Conservation (phyloP, 2,797 vertebrate species). For the Crax fasciolata region DNA sequence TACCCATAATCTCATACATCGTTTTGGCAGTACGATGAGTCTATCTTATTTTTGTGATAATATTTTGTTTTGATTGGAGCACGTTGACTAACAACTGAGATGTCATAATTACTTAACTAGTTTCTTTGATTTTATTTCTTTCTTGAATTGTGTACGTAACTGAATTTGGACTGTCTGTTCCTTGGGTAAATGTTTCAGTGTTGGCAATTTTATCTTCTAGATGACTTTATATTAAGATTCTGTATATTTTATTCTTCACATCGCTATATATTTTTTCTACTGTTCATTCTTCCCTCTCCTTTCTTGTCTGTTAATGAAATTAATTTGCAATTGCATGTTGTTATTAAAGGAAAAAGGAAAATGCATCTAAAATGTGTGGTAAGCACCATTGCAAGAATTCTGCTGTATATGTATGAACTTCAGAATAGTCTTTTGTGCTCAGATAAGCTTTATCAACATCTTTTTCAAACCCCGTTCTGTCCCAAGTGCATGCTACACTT, state of each 20-base stretch:
- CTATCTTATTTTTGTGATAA: slow-evolving; percentile 1
- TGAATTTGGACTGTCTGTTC: background rate
- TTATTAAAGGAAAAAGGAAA: background rate
- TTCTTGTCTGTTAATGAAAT: background rate
- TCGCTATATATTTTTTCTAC: background rate
- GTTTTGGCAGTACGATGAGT: background rate
- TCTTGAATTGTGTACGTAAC: background rate
- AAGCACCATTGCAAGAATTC: background rate
- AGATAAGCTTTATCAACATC: background rate
- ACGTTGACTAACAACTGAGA: slow-evolving; percentile 11
- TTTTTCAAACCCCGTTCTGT: background rate
- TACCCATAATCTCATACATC: background rate
- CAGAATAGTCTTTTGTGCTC: background rate
- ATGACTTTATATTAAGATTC: background rate
- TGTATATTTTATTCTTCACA: background rate
- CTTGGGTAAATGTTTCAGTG: background rate
- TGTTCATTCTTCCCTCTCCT: background rate
- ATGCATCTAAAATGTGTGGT: background rate
- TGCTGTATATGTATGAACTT: background rate
- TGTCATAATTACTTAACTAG: slow-evolving; percentile 17
- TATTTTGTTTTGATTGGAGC: slow-evolving; percentile 15
- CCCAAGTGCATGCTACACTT: background rate
- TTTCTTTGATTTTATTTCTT: slow-evolving; percentile 49
- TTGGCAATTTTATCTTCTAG: background rate
- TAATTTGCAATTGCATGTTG: background rate